Evolutionary conservation across 2,113 vertebrate genomes (phyloP), one percentile per base, ranked within the genome.

Genomic region (Nestor notabilis): DNA sequence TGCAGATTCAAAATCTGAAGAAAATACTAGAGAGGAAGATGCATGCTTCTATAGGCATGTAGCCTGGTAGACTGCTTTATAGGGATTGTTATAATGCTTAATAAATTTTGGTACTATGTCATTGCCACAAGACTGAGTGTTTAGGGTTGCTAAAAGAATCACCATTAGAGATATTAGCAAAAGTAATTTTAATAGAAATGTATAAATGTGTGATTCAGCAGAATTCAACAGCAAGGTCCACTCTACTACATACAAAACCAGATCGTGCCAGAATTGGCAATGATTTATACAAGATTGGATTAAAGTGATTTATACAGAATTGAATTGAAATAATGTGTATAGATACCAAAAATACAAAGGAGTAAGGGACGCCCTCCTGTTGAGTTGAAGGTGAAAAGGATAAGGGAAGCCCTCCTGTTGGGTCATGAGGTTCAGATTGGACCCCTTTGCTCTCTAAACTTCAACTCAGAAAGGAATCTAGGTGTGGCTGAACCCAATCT

Each of bases 1-100:
- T 39, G 17, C 3, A 53, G 11, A 75, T 46, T 28, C 53, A 19
- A 91, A 65, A 69, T 1, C 3, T 53, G 27, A 76, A 17, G 23
- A 49, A 77, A 82, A 53, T 35, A 53, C 4, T 39, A 10, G 28
- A 55, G 25, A 78, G 27, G 4, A 75, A 44, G 21, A 11, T 33
- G 11, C 4, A 19, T 74, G 46, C 31, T 83, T 64, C 35, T 55
- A 12, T 20, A 58, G 39, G 12, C 10, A 24, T 31, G 27, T 41
- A 74, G 20, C 15, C 3, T 7, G 4, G 10, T 25, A 83, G 31
- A 33, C 15, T 86, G 5, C 33, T 75, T 70, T 10, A 27, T 15
- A 55, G 18, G 9, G 12, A 28, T 65, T 76, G 5, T 20, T 70
- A 50, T 31, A 56, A 31, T 0, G 0, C 5, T 65, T 66, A 14